These are phyloP conservation scores for Propsilocerus akamusi DNA, from an alignment of 1,140 invertebrate species.

Conservation along the genomic window DNA sequence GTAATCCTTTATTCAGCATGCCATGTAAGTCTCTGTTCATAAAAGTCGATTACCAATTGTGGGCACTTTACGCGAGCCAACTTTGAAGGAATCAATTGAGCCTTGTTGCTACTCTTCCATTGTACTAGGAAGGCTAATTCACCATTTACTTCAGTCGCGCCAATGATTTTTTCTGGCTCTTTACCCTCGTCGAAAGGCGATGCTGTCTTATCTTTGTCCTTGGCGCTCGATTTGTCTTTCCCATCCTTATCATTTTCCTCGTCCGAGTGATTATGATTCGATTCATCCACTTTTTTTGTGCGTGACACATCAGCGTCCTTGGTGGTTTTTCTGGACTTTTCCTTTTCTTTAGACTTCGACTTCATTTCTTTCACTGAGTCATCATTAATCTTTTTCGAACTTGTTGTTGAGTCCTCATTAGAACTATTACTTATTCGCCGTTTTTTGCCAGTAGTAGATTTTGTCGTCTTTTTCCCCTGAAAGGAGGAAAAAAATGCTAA, in stretches of 20 bases:
- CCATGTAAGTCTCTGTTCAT: constrained; percentile 12
- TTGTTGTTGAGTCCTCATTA: not conserved
- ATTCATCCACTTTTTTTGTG: not conserved
- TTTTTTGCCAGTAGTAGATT: too few species aligned
- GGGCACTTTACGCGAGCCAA: constrained; percentile 17
- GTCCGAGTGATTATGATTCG: not conserved
- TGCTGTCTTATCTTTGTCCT: constrained; percentile 21
- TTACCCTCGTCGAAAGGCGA: constrained; percentile 64
- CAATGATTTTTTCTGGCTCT: constrained; percentile 86
- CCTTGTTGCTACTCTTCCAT: constrained; percentile 20
- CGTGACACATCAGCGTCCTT: not conserved
- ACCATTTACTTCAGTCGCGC: constrained; percentile 29
- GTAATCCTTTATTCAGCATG: not conserved
- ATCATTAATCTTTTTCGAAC: constrained; percentile 12
- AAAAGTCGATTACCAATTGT: constrained; percentile 18
- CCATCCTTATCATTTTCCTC: constrained; percentile 18
- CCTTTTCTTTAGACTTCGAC: constrained; percentile 20
- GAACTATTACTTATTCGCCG: not conserved
- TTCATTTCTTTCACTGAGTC: constrained; percentile 24
- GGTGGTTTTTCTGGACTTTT: constrained; percentile 17
- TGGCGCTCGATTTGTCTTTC: constrained; percentile 27
- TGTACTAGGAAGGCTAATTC: constrained; percentile 19
- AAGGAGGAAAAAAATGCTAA: not conserved
- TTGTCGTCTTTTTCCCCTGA: constrained; percentile 1
- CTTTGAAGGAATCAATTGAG: constrained; percentile 15